Base-by-base conservation (phyloP, 1,140 invertebrate genomes). In the Drosophila tani region DNA sequence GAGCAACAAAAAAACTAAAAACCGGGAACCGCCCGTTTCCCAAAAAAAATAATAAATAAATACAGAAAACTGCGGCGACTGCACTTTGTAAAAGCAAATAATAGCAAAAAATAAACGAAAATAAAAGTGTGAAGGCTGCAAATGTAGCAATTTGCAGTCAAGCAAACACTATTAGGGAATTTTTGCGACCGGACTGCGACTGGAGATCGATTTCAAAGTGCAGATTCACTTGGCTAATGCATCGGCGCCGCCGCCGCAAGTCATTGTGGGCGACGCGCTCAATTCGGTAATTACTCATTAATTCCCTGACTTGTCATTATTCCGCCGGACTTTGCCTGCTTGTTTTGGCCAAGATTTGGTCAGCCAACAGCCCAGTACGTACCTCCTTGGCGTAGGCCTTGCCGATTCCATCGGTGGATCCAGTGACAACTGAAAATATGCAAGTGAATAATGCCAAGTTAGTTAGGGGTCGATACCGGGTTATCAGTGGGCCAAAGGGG, bases 361-460 rank as follows among this genome's bases (percentile, higher is more conserved):
- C 19, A 46, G 27, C 17, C 35, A 8, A 19, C 45, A 8, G 24
- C 45, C 45, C 9, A 35, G n/a, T 78, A 93, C 92, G 93, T 93
- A 96, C 95, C 81, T 96, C 95, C 91, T 96, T 95, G 3, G 97
- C 96, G 92, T 97, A 98, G 3, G 97, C 97, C 93, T 97, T 97
- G n/a, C 98, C 98, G 82, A 99, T 96, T 9, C 98, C 98, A 94
- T 98, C 97, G 6, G 98, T 98, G 1, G 96, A 95, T 32, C 98
- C 98, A 35, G 98, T 99, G 0, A 98, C 93, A 65, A 99, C 97
- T 95, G 94, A 65, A 95, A 94, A 40, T 43, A 35, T 11, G 91
- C 84, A 85, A 91, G 68, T 82, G 71, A 29, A 32, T 65, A 53
- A 32, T 65, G 50, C 43, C 46, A 49, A 41, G 19, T 63, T 77